Evolutionary conservation across 92 coral and sea anemone genomes (phyloP), one percentile per base, ranked within the genome.

Genomic region (Meandrina meandrites): DNA sequence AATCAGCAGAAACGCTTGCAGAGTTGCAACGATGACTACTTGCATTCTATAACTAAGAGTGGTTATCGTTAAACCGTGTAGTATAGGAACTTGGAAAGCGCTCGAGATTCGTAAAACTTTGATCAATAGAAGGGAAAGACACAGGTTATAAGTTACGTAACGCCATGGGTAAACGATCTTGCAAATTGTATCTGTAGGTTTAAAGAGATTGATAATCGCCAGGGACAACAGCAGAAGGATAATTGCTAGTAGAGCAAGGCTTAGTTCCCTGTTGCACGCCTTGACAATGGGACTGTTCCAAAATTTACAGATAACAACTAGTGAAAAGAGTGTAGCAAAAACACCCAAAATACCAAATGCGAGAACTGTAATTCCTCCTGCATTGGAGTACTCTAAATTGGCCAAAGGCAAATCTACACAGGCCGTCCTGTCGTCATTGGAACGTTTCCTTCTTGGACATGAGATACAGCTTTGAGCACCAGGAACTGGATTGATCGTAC

Each of bases 341-440:
- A 88, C 18, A 12, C 87, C 90, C 22, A 37, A 5, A 28, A 3
- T 64, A 3, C 76, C 51, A 37, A 88, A 76, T 45, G 34, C 48
- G 15, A 81, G 24, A 64, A 64, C 16, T 16, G 28, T 58, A 16
- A 73, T 13, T 22, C 75, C 80, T 5, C 81, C 70, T 24, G 76
- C 4, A 47, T 58, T 31, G 74, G 16, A 12, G 28, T 84, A 81
- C 40, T 40, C 54, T 50, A 72, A 13, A 19, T 81, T 88, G 32
- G 42, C 74, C 24, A 40, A n/a, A 17, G 90, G 87, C 22, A 81
- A 58, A 31, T 81, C 90, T 24, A 81, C 22, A 36, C 90, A 88
- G 1, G 0, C 22, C 21, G 87, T 81, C 60, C 75, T 47, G 5
- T 15, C 50, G 2, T 31, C 24, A 57, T 88, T 81, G 51, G 90